Conservation (phyloP, 2,797 vertebrate species). For the Pristis pectinata region DNA sequence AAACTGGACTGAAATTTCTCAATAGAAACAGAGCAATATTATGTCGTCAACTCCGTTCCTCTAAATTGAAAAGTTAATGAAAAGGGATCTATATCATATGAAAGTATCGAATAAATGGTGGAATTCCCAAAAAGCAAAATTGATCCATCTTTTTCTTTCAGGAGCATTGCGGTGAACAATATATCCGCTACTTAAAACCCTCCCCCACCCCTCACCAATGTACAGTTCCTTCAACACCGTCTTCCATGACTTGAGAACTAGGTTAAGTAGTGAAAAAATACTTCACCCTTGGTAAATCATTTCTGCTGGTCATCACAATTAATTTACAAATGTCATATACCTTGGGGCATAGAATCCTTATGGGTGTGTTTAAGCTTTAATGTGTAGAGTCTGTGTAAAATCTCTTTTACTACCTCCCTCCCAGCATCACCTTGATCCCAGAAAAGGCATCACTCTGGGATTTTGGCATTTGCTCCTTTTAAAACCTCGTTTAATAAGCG, state of each 20-base stretch:
- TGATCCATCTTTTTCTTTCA: neutral
- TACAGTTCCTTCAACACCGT: neutral
- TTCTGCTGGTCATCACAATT: neutral
- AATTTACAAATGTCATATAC: neutral
- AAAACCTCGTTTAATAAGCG: neutral
- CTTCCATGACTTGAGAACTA: neutral
- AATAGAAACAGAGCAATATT: too few relatives aligned
- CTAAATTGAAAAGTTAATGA: too few relatives aligned
- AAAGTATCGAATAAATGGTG: too few relatives aligned
- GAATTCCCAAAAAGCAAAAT: slow-evolving; percentile 9
- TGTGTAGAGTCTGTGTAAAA: neutral
- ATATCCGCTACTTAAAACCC: neutral
- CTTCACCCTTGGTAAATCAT: neutral
- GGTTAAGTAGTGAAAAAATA: neutral
- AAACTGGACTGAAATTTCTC: too few relatives aligned
- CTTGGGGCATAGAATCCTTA: neutral
- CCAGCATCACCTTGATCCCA: neutral
- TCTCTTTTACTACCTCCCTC: too few relatives aligned
- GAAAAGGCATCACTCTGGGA: neutral
- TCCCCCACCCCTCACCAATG: neutral
- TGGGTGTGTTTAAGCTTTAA: neutral
- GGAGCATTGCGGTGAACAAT: neutral
- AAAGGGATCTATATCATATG: too few relatives aligned
- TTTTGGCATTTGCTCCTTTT: neutral
- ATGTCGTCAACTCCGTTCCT: too few relatives aligned